Base-by-base conservation (phyloP, 2,888 invertebrate genomes). In the Lasioglossum zephyrum region DNA sequence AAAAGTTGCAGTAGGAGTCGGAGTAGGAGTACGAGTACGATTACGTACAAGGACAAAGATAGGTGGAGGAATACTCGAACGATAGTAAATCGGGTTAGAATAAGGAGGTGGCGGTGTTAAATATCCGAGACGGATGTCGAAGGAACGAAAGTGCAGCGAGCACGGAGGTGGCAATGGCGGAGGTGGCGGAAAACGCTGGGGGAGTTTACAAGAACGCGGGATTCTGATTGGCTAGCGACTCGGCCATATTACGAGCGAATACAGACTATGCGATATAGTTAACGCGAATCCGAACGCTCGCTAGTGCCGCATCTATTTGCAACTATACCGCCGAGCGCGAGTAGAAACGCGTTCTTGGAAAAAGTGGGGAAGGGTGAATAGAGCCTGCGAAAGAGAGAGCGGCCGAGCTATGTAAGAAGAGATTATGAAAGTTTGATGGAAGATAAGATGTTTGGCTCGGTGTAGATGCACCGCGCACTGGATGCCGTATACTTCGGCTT, bases 211-310 rank as follows among this genome's bases (percentile, higher is more conserved):
- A 60, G 73, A 79, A 79, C 74, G 74, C 74, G 73, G 73, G 89
- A 89, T 92, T 92, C 92, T 91, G 93, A 94, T 94, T 95, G 95
- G 95, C 92, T 92, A 92, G 93, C 93, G 94, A 92, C 92, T 92
- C 93, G 92, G 94, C 94, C 94, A 94, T 95, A 94, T 94, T 94
- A 94, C 93, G 94, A 94, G 94, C 93, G 93, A 91, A 93, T 93
- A 94, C 94, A 93, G 92, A 92, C 92, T 94, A 94, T 93, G 94
- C 93, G 94, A 53, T 47, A 80, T 69, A 94, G 94, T 94, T 94
- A 94, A 94, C 94, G 94, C 94, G 93, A 93, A 93, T 93, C 91
- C 92, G 94, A 94, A 93, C 94, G 93, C 93, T 92, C 93, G 92
- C 93, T 92, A 93, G 94, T 93, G 92, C 92, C 93, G 94, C 93